Base-by-base conservation (phyloP, 2,888 invertebrate genomes). In the Campopleginae sp. region DNA sequence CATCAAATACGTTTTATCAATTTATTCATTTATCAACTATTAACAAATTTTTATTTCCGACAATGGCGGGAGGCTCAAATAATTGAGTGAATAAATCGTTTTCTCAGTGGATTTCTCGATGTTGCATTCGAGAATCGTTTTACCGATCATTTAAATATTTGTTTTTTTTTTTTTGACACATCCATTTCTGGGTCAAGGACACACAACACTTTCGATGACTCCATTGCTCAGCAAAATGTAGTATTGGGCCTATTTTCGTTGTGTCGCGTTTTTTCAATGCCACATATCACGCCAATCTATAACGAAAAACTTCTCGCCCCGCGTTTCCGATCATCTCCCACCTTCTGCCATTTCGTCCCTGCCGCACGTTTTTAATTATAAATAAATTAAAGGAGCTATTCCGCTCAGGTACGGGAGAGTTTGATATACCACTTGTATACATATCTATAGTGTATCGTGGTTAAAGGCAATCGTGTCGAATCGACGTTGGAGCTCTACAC, bases 381-480 rank as follows among this genome's bases (percentile, higher is more conserved):
- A 86, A 86, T 87, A 78, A 84, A 86, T 86, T 65, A 77, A 84
- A 75, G 68, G 51, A 79, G 75, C 75, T 71, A 42, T 79, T 79
- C 65, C 71, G 65, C 66, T 48, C 44, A 54, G 75, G 61, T 80
- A 80, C 65, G 38, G n/a, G n/a, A 71, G 38, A 65, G 42, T 48
- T 46, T 33, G 44, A 58, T 58, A 58, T 63, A 71, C 42, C 42
- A 31, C 38, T 38, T 10, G 38, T 23, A 46, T 23, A 33, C 48
- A 79, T 19, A 33, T 79, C 44, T 58, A 38, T 61, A 27, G 44
- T 44, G 19, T 54, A n/a, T 71, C 44, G 63, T 48, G 51, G 23
- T 71, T 68, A 71, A 80, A 79, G 70, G 80, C 80, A 82, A 83
- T 85, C 87, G 81, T 82, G 81, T 74, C 86, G 77, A 83, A 82